Conservation (phyloP, 2,797 vertebrate genomes). For the Cichlasoma orientale region DNA sequence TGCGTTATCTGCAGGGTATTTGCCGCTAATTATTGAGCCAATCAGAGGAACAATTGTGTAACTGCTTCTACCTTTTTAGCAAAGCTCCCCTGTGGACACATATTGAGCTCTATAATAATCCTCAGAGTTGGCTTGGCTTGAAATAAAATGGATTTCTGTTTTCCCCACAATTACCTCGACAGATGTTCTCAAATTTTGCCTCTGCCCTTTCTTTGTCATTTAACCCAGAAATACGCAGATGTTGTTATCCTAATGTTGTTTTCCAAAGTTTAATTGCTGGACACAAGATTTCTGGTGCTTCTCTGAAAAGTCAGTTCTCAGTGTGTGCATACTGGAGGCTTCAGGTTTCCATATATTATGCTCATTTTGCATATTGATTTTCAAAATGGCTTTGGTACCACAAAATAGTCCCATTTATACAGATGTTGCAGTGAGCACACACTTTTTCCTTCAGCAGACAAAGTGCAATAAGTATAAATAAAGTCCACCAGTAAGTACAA, state of each 20-base stretch:
- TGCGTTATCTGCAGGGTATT: slow-evolving; percentile 27
- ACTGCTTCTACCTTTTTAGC: slow-evolving; percentile 1
- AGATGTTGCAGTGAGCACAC: background rate
- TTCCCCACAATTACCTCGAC: background rate
- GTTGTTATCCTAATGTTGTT: no score
- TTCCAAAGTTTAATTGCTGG: background rate
- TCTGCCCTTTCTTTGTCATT: background rate
- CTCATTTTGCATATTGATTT: background rate
- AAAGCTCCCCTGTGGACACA: background rate
- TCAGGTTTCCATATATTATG: background rate
- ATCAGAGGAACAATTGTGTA: background rate
- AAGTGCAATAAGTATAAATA: background rate
- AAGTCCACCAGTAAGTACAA: background rate
- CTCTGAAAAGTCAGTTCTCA: background rate
- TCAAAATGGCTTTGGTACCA: background rate
- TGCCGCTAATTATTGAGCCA: slow-evolving; percentile 12
- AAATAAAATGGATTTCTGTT: background rate
- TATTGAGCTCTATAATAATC: background rate
- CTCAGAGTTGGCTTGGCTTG: background rate
- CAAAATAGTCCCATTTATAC: background rate
- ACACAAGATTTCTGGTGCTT: background rate
- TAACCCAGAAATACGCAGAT: background rate
- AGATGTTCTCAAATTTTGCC: background rate
- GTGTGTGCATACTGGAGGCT: background rate
- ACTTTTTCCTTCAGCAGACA: background rate